Base-by-base conservation (phyloP, 2,888 invertebrate species). In the Drosophila histrio region DNA sequence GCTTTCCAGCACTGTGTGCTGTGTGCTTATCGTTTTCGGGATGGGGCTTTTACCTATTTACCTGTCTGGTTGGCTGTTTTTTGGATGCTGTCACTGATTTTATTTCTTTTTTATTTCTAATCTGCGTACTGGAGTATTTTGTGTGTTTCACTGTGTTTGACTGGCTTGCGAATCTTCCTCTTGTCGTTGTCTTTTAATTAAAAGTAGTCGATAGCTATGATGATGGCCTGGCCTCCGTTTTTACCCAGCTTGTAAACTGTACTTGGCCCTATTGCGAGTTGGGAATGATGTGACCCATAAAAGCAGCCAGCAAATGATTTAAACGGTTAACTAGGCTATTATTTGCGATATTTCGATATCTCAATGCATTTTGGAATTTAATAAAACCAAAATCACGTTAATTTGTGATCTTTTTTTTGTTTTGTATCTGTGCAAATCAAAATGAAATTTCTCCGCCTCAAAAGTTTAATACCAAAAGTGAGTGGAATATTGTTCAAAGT, bases 241-340 rank as follows among this genome's bases (percentile, higher is more conserved):
- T 66, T 36, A 53, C 3, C 39, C 57, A 62, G 47, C 34, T 47
- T 80, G 80, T 86, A 86, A 81, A 80, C 80, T 81, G 84, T 79
- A 86, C 80, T 66, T 76, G 53, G 58, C 53, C 26, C 8, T 39
- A 26, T 49, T 52, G 30, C 6, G 21, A 22, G 24, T 7, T 39
- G 5, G 17, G 17, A 28, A n/a, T 7, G 13, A 17, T 39, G 2
- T 24, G 32, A 15, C 17, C 36, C 75, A 57, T 32, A 44, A 52
- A 75, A 68, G 58, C 71, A 76, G 34, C 34, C 39, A 39, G 34
- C 21, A 75, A 65, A 72, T 46, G 13, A 62, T 41, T 53, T 47
- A 50, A 78, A 79, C 53, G 63, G 24, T 57, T 71, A 54, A 43
- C 62, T 72, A 73, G 90, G 77, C 89, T 89, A 89, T 89, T 67